Evolutionary conservation across 2,888 invertebrate genomes (phyloP).

Genomic region (Agonopterix alstromeriana): DNA sequence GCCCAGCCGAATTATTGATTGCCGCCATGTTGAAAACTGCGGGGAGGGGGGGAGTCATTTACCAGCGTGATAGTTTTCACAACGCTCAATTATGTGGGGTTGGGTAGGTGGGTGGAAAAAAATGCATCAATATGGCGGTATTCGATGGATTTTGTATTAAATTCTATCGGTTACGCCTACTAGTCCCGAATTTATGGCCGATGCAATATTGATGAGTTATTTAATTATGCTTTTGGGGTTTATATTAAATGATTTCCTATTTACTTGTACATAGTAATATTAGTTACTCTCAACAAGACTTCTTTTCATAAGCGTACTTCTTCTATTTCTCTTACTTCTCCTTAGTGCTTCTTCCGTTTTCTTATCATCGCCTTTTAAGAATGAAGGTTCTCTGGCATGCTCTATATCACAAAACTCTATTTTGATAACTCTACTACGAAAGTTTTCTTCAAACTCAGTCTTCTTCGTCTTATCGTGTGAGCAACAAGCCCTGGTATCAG

Average conservation of each 20-base stretch:
- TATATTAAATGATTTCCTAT: neutral
- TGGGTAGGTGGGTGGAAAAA: conserved; percentile 52
- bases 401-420: no score
- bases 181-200: conserved; percentile 30
- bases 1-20: conserved; percentile 71
- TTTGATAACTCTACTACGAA: no score
- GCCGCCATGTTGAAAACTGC: conserved; percentile 70
- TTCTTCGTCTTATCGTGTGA: no score
- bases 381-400: no score
- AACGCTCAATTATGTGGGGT: conserved; percentile 69
- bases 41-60: conserved; percentile 50
- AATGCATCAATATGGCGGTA: conserved; percentile 65
- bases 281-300: neutral
- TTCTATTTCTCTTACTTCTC: no score
- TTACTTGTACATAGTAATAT: neutral
- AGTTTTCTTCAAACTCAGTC: no score
- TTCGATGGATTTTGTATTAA: conserved; percentile 64
- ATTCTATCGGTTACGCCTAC: conserved; percentile 61
- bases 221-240: conserved; percentile 7
- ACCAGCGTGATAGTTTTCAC: conserved; percentile 74
- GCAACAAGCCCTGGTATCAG: no score
- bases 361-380: no score
- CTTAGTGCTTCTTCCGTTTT: no score
- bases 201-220: conserved; percentile 41
- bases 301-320: no score